Base-by-base conservation (phyloP, 2,113 vertebrate species). In the Erythrocercus mccallii region DNA sequence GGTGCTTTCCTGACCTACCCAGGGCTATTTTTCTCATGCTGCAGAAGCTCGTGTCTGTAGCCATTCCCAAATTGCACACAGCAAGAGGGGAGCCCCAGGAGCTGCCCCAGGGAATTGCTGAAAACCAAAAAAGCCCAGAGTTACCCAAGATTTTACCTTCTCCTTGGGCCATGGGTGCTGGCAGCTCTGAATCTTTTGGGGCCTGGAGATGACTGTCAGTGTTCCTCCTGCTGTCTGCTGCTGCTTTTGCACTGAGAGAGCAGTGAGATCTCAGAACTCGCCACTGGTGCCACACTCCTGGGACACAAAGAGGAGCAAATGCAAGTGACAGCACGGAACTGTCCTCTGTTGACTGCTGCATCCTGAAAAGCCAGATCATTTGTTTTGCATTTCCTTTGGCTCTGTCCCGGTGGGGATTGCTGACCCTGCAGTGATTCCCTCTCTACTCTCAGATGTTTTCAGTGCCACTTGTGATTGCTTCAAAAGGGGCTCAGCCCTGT, bases 241-340 rank as follows among this genome's bases (percentile, higher is more conserved):
- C 90, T 66, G 42, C 50, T 81, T 57, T 64, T 60, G 33, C 47
- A 81, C 93, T 90, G 74, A 30, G 88, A 92, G 16, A 95, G 11
- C 40, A 76, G 12, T 1, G 11, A 68, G 38, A 54, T 42, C 48
- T 79, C 76, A 65, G 33, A n/a, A 10, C 15, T 13, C 6, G 2
- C 18, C 61, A 48, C 48, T 60, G 1, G 1, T 2, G 2, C 23
- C 1, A 1, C 50, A 14, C 12, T 24, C 23, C 15, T 9, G 1
- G 15, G 13, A 45, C 28, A 42, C 5, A 54, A 54, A 42, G 54
- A 35, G 31, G 45, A 91, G 24, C 1, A 2, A 61, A 10, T 4
- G 1, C 1, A 3, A n/a, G 21, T 0, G 5, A 7, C 20, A 27
- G 50, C 44, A 5, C 7, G 4, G 7, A 9, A 40, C 37, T 2